Evolutionary conservation across 1,140 invertebrate genomes (phyloP).

Genomic region (Brachionus sp.): DNA sequence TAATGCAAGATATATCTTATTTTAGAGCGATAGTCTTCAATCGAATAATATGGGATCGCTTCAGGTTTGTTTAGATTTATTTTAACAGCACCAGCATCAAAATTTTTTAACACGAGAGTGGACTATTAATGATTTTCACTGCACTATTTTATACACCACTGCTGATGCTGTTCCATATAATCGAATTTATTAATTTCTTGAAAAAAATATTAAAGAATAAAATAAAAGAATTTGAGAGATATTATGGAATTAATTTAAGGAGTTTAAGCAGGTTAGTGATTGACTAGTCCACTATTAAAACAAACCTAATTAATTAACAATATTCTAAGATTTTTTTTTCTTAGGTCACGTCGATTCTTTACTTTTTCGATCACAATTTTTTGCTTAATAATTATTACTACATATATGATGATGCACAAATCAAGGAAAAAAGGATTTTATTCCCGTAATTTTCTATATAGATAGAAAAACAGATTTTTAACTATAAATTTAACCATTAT

Average conservation of each 20-base stretch:
- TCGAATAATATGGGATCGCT: slow-evolving; percentile 21
- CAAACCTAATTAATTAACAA: background rate
- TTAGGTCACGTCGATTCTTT: slow-evolving; percentile 27
- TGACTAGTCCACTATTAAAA: slow-evolving; percentile 12
- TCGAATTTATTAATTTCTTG: background rate
- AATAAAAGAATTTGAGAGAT: slow-evolving; percentile 44
- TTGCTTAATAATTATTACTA: background rate
- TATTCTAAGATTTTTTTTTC: background rate
- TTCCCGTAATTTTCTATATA: background rate
- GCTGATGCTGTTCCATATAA: slow-evolving; percentile 11
- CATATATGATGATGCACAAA: background rate
- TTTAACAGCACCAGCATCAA: background rate
- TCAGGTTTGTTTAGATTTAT: background rate
- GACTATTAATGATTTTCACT: background rate
- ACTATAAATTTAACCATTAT: background rate
- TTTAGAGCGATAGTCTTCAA: slow-evolving; percentile 4
- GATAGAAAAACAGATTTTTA: background rate
- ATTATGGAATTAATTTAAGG: slow-evolving; percentile 45
- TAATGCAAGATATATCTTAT: slow-evolving; percentile 41
- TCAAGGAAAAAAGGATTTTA: background rate
- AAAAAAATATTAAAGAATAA: slow-evolving; percentile 1
- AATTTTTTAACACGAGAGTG: background rate
- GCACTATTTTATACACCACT: background rate
- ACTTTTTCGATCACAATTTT: background rate
- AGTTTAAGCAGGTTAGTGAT: slow-evolving; percentile 39